Conservation (phyloP, 1,140 invertebrate species). For the Heliconius congener region DNA sequence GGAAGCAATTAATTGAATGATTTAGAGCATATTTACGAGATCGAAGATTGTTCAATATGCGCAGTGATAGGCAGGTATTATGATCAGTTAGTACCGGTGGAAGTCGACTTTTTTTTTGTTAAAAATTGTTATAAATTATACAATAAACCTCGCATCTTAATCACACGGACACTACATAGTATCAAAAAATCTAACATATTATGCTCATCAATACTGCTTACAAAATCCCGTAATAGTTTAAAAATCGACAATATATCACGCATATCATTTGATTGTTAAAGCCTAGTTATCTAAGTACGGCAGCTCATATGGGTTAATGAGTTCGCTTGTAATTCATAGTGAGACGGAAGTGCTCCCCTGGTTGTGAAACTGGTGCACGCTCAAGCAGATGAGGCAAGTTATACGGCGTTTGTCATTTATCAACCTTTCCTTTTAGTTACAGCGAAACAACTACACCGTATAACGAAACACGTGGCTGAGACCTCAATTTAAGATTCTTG, state of each 20-base stretch:
- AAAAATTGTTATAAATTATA: not conserved
- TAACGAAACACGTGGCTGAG: not conserved
- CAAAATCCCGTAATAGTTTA: not conserved
- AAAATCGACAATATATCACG: slow-evolving; percentile 30
- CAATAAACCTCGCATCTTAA: not conserved
- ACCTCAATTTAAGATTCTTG: not conserved
- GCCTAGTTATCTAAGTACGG: slow-evolving; percentile 61
- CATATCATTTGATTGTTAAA: slow-evolving; percentile 70
- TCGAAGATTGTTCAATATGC: slow-evolving; percentile 3
- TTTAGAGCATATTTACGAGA: slow-evolving; percentile 30
- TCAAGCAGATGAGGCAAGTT: slow-evolving; percentile 44
- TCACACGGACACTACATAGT: not conserved
- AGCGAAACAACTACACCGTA: not conserved
- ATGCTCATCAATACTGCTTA: not conserved
- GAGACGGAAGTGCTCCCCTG: slow-evolving; percentile 57
- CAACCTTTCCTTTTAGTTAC: slow-evolving; percentile 37
- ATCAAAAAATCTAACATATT: no score
- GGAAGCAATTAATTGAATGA: slow-evolving; percentile 43
- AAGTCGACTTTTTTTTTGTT: no score
- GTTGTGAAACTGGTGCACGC: slow-evolving; percentile 51
- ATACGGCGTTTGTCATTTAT: slow-evolving; percentile 40
- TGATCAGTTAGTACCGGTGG: not conserved
- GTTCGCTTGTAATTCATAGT: slow-evolving; percentile 70
- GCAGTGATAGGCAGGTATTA: slow-evolving; percentile 1
- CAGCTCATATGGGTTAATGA: slow-evolving; percentile 74